These are phyloP conservation scores for Gibbula magus DNA, from an alignment of 2,888 invertebrate species.

Conservation along the genomic window DNA sequence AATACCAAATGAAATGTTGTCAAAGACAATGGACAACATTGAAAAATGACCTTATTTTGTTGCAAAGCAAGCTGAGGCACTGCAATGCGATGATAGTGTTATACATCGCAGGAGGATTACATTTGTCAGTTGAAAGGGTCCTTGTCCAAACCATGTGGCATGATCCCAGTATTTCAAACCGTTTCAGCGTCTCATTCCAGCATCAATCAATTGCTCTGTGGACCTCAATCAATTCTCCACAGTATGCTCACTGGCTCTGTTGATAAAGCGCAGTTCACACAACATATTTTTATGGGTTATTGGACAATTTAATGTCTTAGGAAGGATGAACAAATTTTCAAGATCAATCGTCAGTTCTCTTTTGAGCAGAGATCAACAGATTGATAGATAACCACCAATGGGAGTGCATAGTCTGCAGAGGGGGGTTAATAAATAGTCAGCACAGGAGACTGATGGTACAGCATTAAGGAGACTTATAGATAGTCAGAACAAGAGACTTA, in stretches of 20 bases:
- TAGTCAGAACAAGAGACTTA: too few relatives aligned
- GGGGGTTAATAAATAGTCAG: too few relatives aligned
- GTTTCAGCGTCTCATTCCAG: not conserved
- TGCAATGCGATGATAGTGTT: too few relatives aligned
- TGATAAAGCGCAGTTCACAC: not conserved
- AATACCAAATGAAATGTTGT: too few relatives aligned
- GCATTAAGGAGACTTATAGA: too few relatives aligned
- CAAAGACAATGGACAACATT: too few relatives aligned
- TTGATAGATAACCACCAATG: not conserved
- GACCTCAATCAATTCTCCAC: too few relatives aligned
- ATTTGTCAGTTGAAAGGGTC: not conserved
- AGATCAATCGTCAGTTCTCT: not conserved
- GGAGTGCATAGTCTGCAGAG: too few relatives aligned
- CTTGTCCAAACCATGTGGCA: not conserved
- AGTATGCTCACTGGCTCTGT: not conserved
- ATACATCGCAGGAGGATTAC: not conserved
- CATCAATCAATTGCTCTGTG: not conserved
- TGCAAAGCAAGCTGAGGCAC: too few relatives aligned
- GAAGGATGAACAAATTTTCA: not conserved
- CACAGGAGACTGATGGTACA: too few relatives aligned
- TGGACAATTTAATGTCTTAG: not conserved
- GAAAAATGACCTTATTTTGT: too few relatives aligned
- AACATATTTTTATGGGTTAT: constrained; percentile 1
- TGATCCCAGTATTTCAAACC: not conserved
- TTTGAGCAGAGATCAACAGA: not conserved